Evolutionary conservation across 2,888 invertebrate genomes (phyloP), one percentile per base, ranked within the genome.

Genomic region (Atrina japonica): DNA sequence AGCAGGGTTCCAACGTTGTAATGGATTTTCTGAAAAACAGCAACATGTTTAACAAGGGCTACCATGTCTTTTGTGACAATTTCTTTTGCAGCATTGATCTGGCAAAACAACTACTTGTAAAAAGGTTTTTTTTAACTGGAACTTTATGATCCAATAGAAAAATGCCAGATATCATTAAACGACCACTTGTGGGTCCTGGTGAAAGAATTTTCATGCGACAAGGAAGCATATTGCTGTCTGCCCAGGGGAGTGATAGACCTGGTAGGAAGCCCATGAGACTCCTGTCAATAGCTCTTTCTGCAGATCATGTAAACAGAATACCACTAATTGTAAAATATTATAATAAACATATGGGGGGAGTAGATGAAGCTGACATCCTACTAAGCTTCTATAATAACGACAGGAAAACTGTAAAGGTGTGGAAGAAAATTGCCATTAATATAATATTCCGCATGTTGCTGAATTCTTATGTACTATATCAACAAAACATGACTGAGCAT

Each of bases 21-120:
- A 5, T 47, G 5, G 16, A 47, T 47, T 14, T 41, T 14, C 41
- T 9, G 9, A 6, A n/a, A 5, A 47, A 47, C 16, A 14, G 40
- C 25, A 5, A 52, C 21, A 9, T 63, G 23, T 16, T 63, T 14
- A 18, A 63, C 18, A 63, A 63, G 40, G 63, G 63, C 35, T 63
- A 52, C 41, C 63, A 63, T 52, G 52, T 52, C 7, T 21, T 63
- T 23, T 63, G 63, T 52, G 63, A 63, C 23, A 63, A 23, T 40
- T 52, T 63, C 40, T 63, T 52, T 40, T 41, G 40, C 35, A 40
- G 63, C 40, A 3, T 63, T 6, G 29, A 30, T 40, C 41, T 63
- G n/a, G 50, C 40, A 11, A 50, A 30, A 2, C 25, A 40, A 23
- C 27, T 52, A 40, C 16, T 52, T 14, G 21, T 11, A 23, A 5